Evolutionary conservation across 1,140 invertebrate species (phyloP), one percentile per base, ranked within the genome.

Genomic region (Telenomus remus): DNA sequence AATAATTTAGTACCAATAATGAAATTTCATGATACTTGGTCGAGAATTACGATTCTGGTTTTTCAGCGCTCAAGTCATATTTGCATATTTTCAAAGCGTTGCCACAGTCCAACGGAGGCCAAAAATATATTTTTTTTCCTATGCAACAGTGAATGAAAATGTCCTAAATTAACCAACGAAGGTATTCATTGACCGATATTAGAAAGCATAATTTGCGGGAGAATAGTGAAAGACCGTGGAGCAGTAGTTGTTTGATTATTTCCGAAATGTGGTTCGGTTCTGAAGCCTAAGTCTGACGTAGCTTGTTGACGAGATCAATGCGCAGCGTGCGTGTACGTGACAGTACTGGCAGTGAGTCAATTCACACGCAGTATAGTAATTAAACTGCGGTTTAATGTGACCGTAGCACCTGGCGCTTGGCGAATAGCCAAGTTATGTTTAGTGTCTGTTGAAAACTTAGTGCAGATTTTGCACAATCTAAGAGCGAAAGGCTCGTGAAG

Each of bases 371-470:
- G 79, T 80, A 81, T 83, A 83, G 84, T 86, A 87, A 87, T 87
- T 86, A 86, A 86, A 86, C 83, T 87, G 85, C 78, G 86, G 84
- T 86, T 86, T 82, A 81, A 77, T 80, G 80, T 85, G 82, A 81
- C 79, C 82, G 80, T 79, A 83, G 79, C 83, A 85, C 81, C 83
- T 85, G 82, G 66, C 81, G 84, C 83, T 84, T 80, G 80, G 78
- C 65, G 84, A 85, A 85, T 82, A 81, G 80, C 84, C 19, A 81
- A 85, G 82, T 85, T 85, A 85, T 84, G 83, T 81, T 78, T 78
- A 70, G 80, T 81, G 82, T 85, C 82, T 83, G 69, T 77, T 85
- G 80, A 80, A 76, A 79, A 70, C 65, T 69, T 55, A 48, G 48
- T 44, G 49, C 60, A 56, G 66, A 71, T 64, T 57, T 72, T 78